Evolutionary conservation across 2,797 vertebrate species (phyloP).

Genomic region (Meriones psammophilus): DNA sequence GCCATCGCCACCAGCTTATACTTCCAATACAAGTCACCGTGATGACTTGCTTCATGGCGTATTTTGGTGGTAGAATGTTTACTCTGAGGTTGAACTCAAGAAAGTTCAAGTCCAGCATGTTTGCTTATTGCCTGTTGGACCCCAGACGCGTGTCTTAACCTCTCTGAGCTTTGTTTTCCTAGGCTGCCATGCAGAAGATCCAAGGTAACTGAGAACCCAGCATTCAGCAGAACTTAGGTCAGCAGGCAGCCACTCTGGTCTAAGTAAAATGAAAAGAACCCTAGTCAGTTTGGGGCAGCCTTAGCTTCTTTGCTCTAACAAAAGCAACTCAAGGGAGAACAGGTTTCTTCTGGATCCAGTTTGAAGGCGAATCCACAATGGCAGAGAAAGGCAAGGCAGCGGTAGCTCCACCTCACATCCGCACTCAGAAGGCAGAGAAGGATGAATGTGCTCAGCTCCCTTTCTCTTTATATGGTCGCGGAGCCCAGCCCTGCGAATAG

Average conservation of each 20-base stretch:
- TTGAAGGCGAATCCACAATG: not conserved
- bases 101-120: slow-evolving; percentile 1
- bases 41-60: not conserved
- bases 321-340: not conserved
- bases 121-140: not conserved
- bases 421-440: not conserved
- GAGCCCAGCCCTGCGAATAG: not conserved
- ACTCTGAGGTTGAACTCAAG: not conserved
- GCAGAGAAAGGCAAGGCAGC: not conserved
- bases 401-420: not conserved
- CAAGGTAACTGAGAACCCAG: not conserved
- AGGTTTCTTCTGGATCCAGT: not conserved
- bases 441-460: no score
- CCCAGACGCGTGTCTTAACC: not conserved
- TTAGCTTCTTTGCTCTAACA: not conserved
- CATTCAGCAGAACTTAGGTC: not conserved
- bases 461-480: not conserved
- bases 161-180: not conserved
- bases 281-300: not conserved
- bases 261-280: not conserved
- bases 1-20: not conserved
- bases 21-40: not conserved
- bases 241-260: not conserved
- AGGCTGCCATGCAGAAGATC: not conserved
- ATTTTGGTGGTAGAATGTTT: not conserved